Percentiles rank a stretch among this genome's conserved stretches.
phyloP scores from a whole-genome alignment of 2,113 vertebrate species.

The Dinomys branickii region DNA sequence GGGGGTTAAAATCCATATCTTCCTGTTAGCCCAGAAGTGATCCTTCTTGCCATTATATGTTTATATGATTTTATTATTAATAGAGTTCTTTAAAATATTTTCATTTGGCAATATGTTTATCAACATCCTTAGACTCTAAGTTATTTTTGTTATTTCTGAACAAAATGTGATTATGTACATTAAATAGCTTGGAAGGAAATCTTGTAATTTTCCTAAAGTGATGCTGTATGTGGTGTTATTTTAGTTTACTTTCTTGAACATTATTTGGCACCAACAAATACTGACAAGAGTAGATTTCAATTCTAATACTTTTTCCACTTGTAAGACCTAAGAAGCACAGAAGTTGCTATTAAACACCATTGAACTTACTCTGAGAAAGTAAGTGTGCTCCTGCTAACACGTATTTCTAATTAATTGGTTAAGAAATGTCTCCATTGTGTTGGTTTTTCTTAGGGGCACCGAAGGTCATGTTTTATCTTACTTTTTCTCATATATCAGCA shows the following conservation, averaged over 20 bases:
- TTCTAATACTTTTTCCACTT: neutral
- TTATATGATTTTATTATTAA: neutral
- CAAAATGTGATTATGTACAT: neutral
- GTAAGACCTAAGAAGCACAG: neutral
- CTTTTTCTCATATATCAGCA: neutral
- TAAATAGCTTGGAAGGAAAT: neutral
- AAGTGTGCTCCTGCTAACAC: neutral
- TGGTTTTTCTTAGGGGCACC: neutral
- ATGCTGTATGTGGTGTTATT: neutral
- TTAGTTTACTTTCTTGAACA: neutral
- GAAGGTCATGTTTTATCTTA: neutral
- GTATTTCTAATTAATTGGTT: neutral
- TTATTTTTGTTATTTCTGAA: neutral
- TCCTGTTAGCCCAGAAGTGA: neutral
- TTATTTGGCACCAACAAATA: neutral
- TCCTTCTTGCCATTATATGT: neutral
- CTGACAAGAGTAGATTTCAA: neutral
- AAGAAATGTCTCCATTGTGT: constrained; percentile 39
- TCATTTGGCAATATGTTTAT: neutral
- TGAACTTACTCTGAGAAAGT: neutral
- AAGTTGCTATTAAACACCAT: neutral
- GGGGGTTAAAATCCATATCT: neutral
- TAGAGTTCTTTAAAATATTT: neutral
- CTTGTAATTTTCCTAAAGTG: neutral
- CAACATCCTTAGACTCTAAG: neutral